Conservation (phyloP, 2,888 invertebrate genomes). For the Erebia epiphron region DNA sequence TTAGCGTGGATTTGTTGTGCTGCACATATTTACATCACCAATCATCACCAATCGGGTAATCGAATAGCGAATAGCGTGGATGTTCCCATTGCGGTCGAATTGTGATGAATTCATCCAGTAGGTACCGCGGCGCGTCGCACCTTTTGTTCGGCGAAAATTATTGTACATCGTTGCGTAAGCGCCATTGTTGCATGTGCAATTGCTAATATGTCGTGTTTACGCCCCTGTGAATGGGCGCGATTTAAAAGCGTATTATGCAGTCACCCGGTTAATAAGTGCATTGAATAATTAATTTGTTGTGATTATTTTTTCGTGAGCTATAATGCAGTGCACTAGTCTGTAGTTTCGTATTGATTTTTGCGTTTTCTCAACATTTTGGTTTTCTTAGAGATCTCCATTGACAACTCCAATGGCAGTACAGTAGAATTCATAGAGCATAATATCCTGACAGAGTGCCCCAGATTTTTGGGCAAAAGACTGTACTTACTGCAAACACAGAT, state of each 20-base stretch:
- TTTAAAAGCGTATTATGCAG: constrained; percentile 18
- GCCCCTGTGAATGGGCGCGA: constrained; percentile 38
- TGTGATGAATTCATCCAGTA: constrained; percentile 66
- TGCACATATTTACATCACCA: constrained; percentile 42
- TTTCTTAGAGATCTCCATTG: too few species aligned
- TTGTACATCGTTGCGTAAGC: constrained; percentile 56
- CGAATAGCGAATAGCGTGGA: constrained; percentile 52
- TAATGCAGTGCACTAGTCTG: neutral
- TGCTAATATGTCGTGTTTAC: constrained; percentile 50
- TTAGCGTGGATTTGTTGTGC: constrained; percentile 27
- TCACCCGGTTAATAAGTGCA: constrained; percentile 11
- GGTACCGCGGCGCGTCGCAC: constrained; percentile 60
- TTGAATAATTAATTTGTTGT: neutral
- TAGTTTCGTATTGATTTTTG: neutral
- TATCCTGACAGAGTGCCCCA: too few species aligned
- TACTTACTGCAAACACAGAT: too few species aligned
- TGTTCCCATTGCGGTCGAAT: constrained; percentile 65
- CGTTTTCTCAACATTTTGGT: neutral
- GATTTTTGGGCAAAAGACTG: too few species aligned
- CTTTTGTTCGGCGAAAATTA: constrained; percentile 69
- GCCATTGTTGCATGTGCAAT: constrained; percentile 53
- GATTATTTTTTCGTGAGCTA: neutral
- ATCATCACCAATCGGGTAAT: constrained; percentile 59
- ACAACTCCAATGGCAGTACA: too few species aligned
- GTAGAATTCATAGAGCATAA: too few species aligned